Percentiles rank a stretch among this genome's conserved stretches.
These are phyloP conservation scores for Polyploca ridens DNA, from an alignment of 2,888 invertebrate species.

Conservation along the genomic window DNA sequence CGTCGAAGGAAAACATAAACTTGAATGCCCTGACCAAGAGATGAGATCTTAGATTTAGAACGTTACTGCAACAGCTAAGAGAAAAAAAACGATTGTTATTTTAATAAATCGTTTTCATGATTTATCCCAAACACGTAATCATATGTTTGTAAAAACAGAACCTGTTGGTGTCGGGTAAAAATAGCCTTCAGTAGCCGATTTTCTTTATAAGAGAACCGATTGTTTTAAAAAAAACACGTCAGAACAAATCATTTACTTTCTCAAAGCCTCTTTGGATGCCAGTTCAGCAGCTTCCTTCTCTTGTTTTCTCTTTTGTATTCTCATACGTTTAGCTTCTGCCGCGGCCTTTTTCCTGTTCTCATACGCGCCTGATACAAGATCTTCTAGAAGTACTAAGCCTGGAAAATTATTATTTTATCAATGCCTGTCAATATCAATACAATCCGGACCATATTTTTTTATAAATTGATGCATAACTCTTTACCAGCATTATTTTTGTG, in stretches of 20 bases:
- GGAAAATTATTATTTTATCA: neutral
- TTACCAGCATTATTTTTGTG: too few species aligned
- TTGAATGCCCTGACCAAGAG: too few species aligned
- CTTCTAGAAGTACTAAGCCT: conserved; percentile 82
- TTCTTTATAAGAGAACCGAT: neutral
- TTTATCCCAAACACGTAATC: too few species aligned
- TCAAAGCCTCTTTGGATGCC: conserved; percentile 63
- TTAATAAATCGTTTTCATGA: too few species aligned
- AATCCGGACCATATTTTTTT: neutral
- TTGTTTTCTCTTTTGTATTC: conserved; percentile 61
- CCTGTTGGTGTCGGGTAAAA: too few species aligned
- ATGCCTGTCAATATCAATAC: neutral
- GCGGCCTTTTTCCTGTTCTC: conserved; percentile 66
- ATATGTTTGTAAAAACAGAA: too few species aligned
- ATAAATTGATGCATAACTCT: too few species aligned
- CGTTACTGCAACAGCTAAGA: too few species aligned
- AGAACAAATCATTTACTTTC: conserved; percentile 47
- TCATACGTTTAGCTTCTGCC: conserved; percentile 60
- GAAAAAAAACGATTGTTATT: too few species aligned
- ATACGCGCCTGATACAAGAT: conserved; percentile 85
- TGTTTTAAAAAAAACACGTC: neutral
- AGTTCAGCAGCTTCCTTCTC: conserved; percentile 62
- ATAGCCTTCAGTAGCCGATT: neutral
- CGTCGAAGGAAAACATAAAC: too few species aligned
- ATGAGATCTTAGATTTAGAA: too few species aligned